A percentile compares a stretch with the other conserved stretches of the same genome.
Conservation (phyloP, 1,140 invertebrate genomes). For the Pogonognathellus flavescens region DNA sequence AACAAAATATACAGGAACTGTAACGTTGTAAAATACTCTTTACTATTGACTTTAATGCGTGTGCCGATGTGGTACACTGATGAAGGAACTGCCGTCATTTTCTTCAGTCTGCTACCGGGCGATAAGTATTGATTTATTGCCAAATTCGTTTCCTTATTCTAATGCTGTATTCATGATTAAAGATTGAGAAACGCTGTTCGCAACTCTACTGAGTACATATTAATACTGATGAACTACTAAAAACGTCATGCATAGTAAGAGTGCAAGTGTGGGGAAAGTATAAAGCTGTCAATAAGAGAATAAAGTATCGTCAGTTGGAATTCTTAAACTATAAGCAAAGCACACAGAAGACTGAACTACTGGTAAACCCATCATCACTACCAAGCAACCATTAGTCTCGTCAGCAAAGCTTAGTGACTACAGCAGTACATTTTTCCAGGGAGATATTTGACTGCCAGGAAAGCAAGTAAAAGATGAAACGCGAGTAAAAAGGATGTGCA, state of each 20-base stretch:
- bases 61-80: slow-evolving; percentile 31
- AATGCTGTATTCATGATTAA: slow-evolving; percentile 27
- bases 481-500: slow-evolving; percentile 35
- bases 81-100: slow-evolving; percentile 21
- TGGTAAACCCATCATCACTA: slow-evolving; percentile 32
- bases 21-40: neutral
- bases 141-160: slow-evolving; percentile 36
- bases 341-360: neutral
- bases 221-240: too few relatives aligned
- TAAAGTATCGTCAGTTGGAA: too few relatives aligned
- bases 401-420: neutral
- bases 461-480: slow-evolving; percentile 26
- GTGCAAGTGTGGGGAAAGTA: neutral
- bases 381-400: slow-evolving; percentile 2
- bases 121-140: slow-evolving; percentile 65
- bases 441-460: slow-evolving; percentile 19
- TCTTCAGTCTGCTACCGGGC: slow-evolving; percentile 43
- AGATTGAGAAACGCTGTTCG: slow-evolving; percentile 11
- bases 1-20: too few relatives aligned
- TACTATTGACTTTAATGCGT: slow-evolving; percentile 21
- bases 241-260: too few relatives aligned
- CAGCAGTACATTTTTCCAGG: neutral
- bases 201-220: too few relatives aligned
- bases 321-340: neutral
- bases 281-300: neutral